Conservation (phyloP, 2,797 vertebrate species). For the Petrocephalus sullivani region DNA sequence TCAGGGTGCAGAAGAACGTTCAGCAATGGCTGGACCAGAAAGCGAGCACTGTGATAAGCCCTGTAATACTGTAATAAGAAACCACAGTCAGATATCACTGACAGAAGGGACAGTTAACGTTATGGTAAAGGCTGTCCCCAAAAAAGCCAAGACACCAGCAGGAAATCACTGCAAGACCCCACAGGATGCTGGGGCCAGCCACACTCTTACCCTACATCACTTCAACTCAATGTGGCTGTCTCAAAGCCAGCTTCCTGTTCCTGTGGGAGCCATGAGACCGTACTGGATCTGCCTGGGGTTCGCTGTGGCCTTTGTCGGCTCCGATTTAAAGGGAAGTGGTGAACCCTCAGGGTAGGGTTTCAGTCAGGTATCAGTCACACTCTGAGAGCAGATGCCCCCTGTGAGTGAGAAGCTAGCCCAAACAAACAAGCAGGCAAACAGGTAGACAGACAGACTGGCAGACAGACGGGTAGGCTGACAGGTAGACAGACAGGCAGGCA, state of each 20-base stretch:
- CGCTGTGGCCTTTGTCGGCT: neutral
- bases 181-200: neutral
- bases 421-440: neutral
- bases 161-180: neutral
- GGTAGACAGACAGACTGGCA: neutral
- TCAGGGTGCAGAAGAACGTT: neutral
- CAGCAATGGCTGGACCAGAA: neutral
- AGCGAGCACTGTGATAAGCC: neutral
- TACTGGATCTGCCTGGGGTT: neutral
- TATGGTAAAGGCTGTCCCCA: neutral
- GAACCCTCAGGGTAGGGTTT: no score
- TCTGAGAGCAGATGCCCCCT: neutral
- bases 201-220: neutral
- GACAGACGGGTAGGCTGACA: neutral
- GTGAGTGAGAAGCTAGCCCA: neutral
- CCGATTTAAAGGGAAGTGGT: neutral
- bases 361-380: neutral
- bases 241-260: constrained; percentile 15
- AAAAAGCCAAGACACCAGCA: neutral
- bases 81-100: neutral
- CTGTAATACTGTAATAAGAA: neutral
- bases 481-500: neutral
- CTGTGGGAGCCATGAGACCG: neutral
- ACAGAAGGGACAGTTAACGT: neutral
- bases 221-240: neutral